Percentiles rank a stretch among this genome's conserved stretches.
phyloP scores from a whole-genome alignment of 2,888 invertebrate species.

The Ornithoptera alexandrae region DNA sequence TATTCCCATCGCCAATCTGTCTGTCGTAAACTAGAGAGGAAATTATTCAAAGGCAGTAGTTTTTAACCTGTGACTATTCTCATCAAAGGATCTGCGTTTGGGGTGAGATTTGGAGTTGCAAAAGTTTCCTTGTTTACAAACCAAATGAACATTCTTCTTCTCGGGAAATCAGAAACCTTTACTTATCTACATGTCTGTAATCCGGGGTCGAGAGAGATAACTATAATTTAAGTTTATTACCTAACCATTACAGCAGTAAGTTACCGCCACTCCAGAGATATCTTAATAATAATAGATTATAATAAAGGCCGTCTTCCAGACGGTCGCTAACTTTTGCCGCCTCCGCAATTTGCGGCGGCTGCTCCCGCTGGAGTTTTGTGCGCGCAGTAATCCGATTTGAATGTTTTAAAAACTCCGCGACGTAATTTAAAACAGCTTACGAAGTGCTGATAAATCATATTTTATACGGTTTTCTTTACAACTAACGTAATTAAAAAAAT shows the following conservation, averaged over 20 bases:
- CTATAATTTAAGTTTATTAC: no score
- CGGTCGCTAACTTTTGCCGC: slow-evolving; percentile 6
- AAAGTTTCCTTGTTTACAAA: no score
- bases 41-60: no score
- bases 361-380: neutral
- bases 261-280: neutral
- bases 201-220: no score
- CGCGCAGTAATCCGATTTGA: neutral
- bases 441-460: neutral
- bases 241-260: neutral
- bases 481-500: neutral
- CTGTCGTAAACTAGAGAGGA: no score
- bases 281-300: neutral
- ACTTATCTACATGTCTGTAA: no score
- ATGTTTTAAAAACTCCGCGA: slow-evolving; percentile 9
- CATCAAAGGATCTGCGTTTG: no score
- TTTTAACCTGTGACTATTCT: no score
- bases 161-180: no score
- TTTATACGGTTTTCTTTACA: neutral
- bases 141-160: no score
- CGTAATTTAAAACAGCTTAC: neutral
- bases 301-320: neutral
- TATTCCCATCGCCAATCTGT: no score
- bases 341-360: neutral
- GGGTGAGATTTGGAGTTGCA: no score